These are phyloP conservation scores for Tragulus kanchil DNA, from an alignment of 2,113 vertebrate genomes.

Conservation along the genomic window DNA sequence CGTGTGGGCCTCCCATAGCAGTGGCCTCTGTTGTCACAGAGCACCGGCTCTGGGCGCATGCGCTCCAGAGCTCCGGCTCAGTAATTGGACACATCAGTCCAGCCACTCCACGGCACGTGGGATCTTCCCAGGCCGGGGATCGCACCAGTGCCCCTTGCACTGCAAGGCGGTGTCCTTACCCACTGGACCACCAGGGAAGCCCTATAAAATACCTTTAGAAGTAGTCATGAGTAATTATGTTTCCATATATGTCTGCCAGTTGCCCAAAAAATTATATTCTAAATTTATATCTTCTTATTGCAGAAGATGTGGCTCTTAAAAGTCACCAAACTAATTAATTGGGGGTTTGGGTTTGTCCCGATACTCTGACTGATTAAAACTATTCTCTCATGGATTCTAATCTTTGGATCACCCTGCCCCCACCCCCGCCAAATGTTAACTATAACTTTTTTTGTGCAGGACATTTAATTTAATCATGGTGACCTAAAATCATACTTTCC, in stretches of 20 bases:
- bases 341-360: slow-evolving; percentile 74
- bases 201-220: slow-evolving; percentile 30
- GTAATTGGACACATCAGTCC: no score
- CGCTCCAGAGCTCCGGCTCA: no score
- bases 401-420: slow-evolving; percentile 59
- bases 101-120: no score
- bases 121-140: no score
- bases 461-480: slow-evolving; percentile 64
- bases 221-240: slow-evolving; percentile 69
- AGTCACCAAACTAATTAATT: slow-evolving; percentile 83
- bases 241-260: slow-evolving; percentile 71
- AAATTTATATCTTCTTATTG: slow-evolving; percentile 81
- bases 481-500: slow-evolving; percentile 64
- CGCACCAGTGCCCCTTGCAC: no score
- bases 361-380: slow-evolving; percentile 81
- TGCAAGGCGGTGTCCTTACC: no score
- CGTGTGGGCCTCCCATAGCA: no score
- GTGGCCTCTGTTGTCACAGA: no score
- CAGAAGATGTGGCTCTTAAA: slow-evolving; percentile 80
- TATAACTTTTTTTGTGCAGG: slow-evolving; percentile 63
- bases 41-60: no score
- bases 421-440: slow-evolving; percentile 50
- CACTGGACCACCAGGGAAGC: no score
- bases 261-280: slow-evolving; percentile 78
- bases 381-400: slow-evolving; percentile 80